Percentiles rank a stretch among this genome's conserved stretches.
phyloP scores from a whole-genome alignment of 2,888 invertebrate genomes.

The Arge pagana region DNA sequence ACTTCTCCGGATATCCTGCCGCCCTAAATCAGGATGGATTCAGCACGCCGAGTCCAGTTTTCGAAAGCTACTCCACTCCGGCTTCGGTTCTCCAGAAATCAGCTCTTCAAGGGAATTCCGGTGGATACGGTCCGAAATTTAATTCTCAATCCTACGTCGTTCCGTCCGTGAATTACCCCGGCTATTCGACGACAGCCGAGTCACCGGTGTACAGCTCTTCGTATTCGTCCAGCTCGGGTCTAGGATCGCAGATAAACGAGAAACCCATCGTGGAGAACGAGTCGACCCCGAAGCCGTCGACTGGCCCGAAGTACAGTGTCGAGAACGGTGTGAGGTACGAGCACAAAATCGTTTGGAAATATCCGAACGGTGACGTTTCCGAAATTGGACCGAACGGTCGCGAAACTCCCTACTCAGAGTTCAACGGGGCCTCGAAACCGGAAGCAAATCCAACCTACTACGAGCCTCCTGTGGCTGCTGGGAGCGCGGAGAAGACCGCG shows the following conservation, averaged over 20 bases:
- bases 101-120: not conserved
- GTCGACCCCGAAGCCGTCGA: conserved; percentile 3
- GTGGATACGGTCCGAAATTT: not conserved
- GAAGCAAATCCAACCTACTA: not conserved
- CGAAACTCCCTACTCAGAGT: conserved; percentile 33
- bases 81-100: conserved; percentile 6
- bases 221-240: not conserved
- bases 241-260: not conserved
- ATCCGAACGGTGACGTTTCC: conserved; percentile 51
- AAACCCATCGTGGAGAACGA: not conserved
- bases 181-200: not conserved
- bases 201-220: not conserved
- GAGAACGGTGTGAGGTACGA: conserved; percentile 53
- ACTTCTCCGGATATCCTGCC: conserved; percentile 25
- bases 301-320: conserved; percentile 44
- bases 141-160: conserved; percentile 1
- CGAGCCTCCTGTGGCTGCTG: conserved; percentile 22
- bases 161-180: not conserved
- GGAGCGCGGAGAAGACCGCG: conserved; percentile 25
- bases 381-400: conserved; percentile 47
- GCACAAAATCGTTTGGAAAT: conserved; percentile 56
- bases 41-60: conserved; percentile 29
- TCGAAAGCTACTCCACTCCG: conserved; percentile 28
- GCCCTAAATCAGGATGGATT: conserved; percentile 25
- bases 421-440: not conserved